Evolutionary conservation across 2,888 invertebrate species (phyloP).

Genomic region (Microdon myrmicae): DNA sequence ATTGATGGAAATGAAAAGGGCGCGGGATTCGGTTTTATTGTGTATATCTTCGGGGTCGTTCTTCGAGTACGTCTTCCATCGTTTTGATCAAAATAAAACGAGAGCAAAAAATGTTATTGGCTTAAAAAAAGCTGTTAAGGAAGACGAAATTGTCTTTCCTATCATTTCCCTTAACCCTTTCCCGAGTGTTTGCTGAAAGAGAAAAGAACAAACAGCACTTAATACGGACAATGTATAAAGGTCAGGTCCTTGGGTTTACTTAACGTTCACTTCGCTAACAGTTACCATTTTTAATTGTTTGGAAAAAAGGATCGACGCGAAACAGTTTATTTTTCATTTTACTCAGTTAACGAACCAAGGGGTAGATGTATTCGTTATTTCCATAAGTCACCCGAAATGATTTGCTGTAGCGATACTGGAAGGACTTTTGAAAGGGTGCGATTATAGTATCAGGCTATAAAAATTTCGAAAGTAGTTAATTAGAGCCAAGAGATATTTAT

Average conservation of each 20-base stretch:
- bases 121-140: not conserved
- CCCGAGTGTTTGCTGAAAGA: not conserved
- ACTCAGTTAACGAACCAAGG: too few relatives aligned
- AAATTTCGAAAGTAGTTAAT: too few relatives aligned
- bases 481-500: conserved; percentile 41
- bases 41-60: conserved; percentile 3
- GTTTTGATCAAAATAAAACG: conserved; percentile 22
- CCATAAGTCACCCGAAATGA: too few relatives aligned
- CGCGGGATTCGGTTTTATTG: conserved; percentile 20
- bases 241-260: conserved; percentile 50
- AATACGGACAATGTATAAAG: conserved; percentile 52
- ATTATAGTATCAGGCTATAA: too few relatives aligned
- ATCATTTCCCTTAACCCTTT: too few relatives aligned
- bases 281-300: conserved; percentile 51
- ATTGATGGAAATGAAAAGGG: conserved; percentile 32
- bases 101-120: not conserved
- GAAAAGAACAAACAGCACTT: conserved; percentile 45
- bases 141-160: too few relatives aligned
- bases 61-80: conserved; percentile 11
- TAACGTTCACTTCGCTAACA: conserved; percentile 50
- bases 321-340: too few relatives aligned
- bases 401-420: too few relatives aligned
- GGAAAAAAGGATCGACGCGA: too few relatives aligned
- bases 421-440: too few relatives aligned
- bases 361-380: too few relatives aligned